Evolutionary conservation across 2,797 vertebrate genomes (phyloP), one percentile per base, ranked within the genome.

Genomic region (Enteromius radiatus): DNA sequence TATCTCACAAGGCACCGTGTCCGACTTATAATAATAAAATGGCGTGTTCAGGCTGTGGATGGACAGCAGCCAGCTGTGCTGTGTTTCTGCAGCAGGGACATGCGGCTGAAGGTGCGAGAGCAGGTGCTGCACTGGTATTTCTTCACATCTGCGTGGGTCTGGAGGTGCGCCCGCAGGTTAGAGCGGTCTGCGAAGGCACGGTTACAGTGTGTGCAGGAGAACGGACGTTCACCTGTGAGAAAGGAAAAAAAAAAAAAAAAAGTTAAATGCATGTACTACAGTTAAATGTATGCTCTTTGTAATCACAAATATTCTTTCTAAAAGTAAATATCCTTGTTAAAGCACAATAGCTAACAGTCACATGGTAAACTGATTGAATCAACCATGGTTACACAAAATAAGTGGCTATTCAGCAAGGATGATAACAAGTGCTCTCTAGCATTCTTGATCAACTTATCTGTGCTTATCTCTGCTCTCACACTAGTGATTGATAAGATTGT

Each of bases 131-230:
- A 99, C 85, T 98, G 98, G 91, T 99, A 98, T 92, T 98, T 98
- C 94, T 99, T 99, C 87, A 98, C 96, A 63, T 98, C 97, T 0
- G 97, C 97, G 82, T 99, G 98, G 70, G 98, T 99, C 95, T 99
- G 98, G 91, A 98, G 95, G 82, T 99, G 98, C 26, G 98, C 98
- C 1, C 98, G 94, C 88, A 99, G 96, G 93, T 99, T 99, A 83
- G 98, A 99, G 89, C 97, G 97, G 93, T 99, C 98, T 0, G 98
- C 98, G 1, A 99, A 99, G 75, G 98, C 98, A 1, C 98, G 94
- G 93, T 95, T 98, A 93, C 98, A 99, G 89, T 98, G 97, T 5
- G 96, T 91, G 89, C 94, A 95, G 82, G 94, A 94, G 88, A 95
- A 95, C 0, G 94, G 94, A 0, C 94, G 93, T 90, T 95, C 94